Percentiles rank a stretch among this genome's conserved stretches.
These are phyloP conservation scores for Chamaetylas fuelleborni DNA, from an alignment of 2,113 vertebrate genomes.

Conservation along the genomic window DNA sequence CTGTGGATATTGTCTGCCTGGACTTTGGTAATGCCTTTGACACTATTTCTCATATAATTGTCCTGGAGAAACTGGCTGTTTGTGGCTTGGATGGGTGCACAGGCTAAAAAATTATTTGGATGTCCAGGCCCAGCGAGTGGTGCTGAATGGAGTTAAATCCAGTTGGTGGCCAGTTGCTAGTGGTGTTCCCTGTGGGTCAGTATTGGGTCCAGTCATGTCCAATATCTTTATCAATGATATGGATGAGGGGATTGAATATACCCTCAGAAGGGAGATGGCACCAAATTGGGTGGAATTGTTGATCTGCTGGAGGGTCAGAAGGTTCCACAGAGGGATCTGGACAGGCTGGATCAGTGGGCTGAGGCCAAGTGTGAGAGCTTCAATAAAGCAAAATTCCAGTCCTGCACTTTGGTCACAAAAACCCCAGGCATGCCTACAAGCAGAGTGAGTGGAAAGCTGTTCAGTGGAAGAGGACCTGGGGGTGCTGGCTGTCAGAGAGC, in stretches of 20 bases:
- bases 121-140: no score
- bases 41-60: background rate
- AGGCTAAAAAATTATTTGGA: background rate
- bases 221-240: background rate
- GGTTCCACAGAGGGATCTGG: background rate
- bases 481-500: fast-evolving
- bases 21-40: background rate
- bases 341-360: background rate
- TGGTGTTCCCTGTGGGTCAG: background rate
- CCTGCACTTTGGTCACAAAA: background rate
- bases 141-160: background rate
- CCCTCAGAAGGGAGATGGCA: background rate
- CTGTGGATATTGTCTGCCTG: background rate
- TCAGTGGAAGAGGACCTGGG: fast-evolving
- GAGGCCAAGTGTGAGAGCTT: background rate
- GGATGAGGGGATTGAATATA: background rate
- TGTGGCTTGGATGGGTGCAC: fast-evolving
- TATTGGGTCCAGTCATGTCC: background rate
- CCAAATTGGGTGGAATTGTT: background rate
- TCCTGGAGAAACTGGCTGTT: background rate
- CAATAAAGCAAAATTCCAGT: background rate
- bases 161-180: no score
- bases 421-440: fast-evolving
- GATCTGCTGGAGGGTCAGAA: background rate
- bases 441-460: background rate